Percentiles rank a stretch among this genome's conserved stretches.
These are phyloP conservation scores for Agapornis canus DNA, from an alignment of 2,797 vertebrate genomes.

Conservation along the genomic window DNA sequence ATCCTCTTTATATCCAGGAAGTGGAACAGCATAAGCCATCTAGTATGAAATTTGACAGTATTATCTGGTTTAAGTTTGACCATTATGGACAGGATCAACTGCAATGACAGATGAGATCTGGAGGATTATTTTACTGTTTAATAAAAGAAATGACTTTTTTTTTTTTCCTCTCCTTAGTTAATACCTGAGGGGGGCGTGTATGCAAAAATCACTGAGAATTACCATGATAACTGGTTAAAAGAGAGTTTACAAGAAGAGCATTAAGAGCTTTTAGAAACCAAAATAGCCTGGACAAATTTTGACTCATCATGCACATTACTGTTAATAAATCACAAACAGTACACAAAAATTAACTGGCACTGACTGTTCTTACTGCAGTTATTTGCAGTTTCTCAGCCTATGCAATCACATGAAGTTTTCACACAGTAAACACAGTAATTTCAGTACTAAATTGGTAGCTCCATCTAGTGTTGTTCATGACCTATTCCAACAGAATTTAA, in stretches of 20 bases:
- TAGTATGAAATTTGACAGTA: background rate
- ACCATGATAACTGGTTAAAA: background rate
- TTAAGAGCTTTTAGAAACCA: background rate
- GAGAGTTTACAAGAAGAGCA: background rate
- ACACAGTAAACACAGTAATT: background rate
- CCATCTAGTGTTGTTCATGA: constrained; percentile 41
- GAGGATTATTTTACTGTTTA: background rate
- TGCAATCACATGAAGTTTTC: background rate
- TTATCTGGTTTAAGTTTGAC: background rate
- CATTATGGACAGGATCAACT: background rate
- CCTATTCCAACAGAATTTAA: background rate
- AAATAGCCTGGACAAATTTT: background rate
- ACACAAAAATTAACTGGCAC: background rate
- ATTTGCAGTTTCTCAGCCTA: background rate
- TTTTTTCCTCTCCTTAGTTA: background rate
- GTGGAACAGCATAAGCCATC: background rate
- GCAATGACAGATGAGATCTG: background rate
- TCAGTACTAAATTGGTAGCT: background rate
- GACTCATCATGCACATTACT: background rate
- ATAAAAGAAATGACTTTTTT: background rate
- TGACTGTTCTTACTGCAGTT: background rate
- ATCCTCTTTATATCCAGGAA: background rate
- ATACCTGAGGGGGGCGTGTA: background rate
- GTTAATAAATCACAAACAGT: background rate
- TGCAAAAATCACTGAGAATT: background rate